Conservation (phyloP, 2,113 vertebrate genomes). For the Coryphaenoides rupestris region DNA sequence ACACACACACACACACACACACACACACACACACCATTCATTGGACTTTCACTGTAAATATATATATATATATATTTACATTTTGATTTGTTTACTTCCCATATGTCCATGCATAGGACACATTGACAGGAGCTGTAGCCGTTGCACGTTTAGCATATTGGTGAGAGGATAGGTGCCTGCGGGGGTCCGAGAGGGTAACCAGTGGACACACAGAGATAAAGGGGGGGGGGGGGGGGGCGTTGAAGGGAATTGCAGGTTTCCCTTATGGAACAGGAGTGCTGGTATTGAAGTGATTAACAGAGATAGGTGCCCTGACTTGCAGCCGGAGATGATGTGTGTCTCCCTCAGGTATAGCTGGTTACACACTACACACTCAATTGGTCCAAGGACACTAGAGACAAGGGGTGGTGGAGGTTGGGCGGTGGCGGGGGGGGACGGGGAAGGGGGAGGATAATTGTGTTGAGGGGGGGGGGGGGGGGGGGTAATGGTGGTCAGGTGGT, state of each 20-base stretch:
- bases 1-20: too few relatives aligned
- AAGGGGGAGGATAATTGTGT: too few relatives aligned
- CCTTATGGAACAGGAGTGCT: slow-evolving; percentile 3
- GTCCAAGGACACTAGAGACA: too few relatives aligned
- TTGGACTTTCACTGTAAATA: too few relatives aligned
- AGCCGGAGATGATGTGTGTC: slow-evolving; percentile 18
- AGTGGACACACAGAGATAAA: neutral
- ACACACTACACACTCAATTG: neutral
- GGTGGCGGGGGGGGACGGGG: neutral
- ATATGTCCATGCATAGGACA: neutral
- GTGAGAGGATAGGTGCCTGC: slow-evolving; percentile 6
- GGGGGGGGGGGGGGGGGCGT: neutral
- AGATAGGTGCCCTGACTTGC: slow-evolving; percentile 45
- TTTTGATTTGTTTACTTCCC: neutral
- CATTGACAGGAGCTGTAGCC: too few relatives aligned
- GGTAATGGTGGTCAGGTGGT: slow-evolving; percentile 3
- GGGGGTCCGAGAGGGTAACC: slow-evolving; percentile 20
- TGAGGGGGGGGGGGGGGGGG: too few relatives aligned
- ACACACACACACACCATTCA: too few relatives aligned
- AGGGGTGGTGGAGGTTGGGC: too few relatives aligned
- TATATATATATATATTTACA: too few relatives aligned
- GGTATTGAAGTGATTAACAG: slow-evolving; percentile 28
- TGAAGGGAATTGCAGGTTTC: slow-evolving; percentile 19
- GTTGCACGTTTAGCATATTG: too few relatives aligned
- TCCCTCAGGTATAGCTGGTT: slow-evolving; percentile 13